A percentile compares a stretch with the other conserved stretches of the same genome.
phyloP scores from a whole-genome alignment of 2,113 vertebrate species.

The Laticauda colubrina region DNA sequence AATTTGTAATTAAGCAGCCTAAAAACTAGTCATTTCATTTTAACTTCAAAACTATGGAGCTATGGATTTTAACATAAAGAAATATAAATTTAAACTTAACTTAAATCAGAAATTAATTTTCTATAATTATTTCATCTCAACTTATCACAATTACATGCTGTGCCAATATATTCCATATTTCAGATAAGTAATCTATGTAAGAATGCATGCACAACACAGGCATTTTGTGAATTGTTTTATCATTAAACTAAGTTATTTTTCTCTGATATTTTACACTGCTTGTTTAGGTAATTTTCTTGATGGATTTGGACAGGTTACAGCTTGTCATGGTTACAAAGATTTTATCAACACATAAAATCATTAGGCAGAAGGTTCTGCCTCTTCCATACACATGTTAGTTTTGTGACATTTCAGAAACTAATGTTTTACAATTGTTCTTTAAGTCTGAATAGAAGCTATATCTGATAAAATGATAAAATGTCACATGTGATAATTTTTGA shows the following conservation, averaged over 20 bases:
- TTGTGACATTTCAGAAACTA: conserved; percentile 72
- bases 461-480: conserved; percentile 53
- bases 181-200: not conserved
- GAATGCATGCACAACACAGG: not conserved
- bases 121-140: not conserved
- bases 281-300: conserved; percentile 56
- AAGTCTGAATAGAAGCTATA: conserved; percentile 68
- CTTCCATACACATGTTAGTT: conserved; percentile 88
- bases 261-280: not conserved
- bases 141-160: not conserved
- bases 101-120: not conserved
- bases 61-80: not conserved
- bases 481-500: conserved; percentile 24
- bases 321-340: conserved; percentile 84
- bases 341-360: conserved; percentile 82
- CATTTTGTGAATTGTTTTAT: conserved; percentile 1
- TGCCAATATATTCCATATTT: not conserved
- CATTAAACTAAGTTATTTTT: not conserved
- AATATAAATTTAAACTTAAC: not conserved
- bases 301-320: conserved; percentile 74
- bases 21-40: not conserved
- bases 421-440: conserved; percentile 81
- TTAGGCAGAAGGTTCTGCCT: conserved; percentile 79
- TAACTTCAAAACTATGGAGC: not conserved
- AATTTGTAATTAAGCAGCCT: not conserved